Base-by-base conservation (phyloP, 1,140 invertebrate genomes). In the Aphelenchoides besseyi region DNA sequence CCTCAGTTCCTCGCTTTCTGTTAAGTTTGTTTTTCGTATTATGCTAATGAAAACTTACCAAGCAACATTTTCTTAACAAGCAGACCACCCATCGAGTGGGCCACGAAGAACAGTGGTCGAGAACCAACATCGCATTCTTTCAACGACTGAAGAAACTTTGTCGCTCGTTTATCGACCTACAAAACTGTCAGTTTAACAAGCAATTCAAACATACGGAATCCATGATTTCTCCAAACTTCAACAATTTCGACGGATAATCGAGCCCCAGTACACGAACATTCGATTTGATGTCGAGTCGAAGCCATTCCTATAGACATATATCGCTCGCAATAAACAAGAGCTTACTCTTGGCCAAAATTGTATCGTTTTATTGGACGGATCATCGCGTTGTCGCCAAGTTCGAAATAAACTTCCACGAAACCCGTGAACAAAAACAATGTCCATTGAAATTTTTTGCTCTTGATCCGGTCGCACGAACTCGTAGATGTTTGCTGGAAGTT, bases 61-160 rank as follows among this genome's bases (percentile, higher is more conserved):
- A 77, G 28, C 12, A 77, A 68, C 78, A 77, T 41, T 29, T 80
- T 30, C 53, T 77, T 77, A 16, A 80, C 78, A 9, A 77, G 57
- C 28, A 78, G 37, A 36, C 76, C 76, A 2, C 76, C 76, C 76
- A 78, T 72, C 3, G 73, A 75, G 52, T 78, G 76, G 41, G 73
- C 76, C 9, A 78, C 67, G 36, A 78, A 78, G 3, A 78, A 33
- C 26, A 78, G 41, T 1, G 76, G 76, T 32, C 76, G 28, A 18
- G 74, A 28, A 0, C 76, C 76, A 32, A 78, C 69, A 23, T 74
- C 73, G 2, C 52, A 69, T n/a, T 62, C 28, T 18, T 37, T 37
- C 29, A 77, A 71, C 23, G 36, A n/a, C 28, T 61, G 23, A 29
- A 18, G 32, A 30, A 78, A 77, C 28, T 53, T 54, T 37, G 71